Conservation (phyloP, 2,797 vertebrate species). For the Falco biarmicus region DNA sequence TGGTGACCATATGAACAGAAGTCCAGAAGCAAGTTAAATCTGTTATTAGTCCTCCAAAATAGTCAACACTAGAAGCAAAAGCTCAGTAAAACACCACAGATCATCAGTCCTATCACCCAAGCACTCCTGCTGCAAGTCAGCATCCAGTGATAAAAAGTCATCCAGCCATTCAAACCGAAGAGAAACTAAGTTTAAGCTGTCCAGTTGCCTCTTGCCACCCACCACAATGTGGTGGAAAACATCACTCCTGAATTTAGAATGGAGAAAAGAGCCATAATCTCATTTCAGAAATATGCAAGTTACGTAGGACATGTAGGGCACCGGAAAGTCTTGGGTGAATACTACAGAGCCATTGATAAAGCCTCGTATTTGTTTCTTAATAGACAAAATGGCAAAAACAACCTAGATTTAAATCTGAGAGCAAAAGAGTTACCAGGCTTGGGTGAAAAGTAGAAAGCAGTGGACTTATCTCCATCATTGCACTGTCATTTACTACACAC, state of each 20-base stretch:
- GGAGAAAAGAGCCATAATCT: not conserved
- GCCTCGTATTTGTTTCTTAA: not conserved
- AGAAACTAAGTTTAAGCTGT: not conserved
- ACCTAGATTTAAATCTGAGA: not conserved
- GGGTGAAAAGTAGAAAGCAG: not conserved
- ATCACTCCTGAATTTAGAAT: not conserved
- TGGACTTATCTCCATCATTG: not conserved
- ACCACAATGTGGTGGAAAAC: not conserved
- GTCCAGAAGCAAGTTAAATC: slow-evolving; percentile 43
- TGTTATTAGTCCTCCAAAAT: slow-evolving; percentile 1
- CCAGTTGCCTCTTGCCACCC: not conserved
- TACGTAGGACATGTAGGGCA: not conserved
- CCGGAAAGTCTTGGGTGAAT: not conserved
- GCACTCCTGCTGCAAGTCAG: not conserved
- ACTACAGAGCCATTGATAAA: not conserved
- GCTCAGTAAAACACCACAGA: not conserved
- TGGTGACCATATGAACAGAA: slow-evolving; percentile 52
- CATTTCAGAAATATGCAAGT: not conserved
- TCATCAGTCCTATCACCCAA: not conserved
- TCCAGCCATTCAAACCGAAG: not conserved
- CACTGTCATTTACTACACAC: not conserved
- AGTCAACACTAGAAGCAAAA: slow-evolving; percentile 37
- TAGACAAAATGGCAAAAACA: not conserved
- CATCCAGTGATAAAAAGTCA: not conserved
- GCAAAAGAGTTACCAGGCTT: not conserved